Evolutionary conservation across 2,888 invertebrate genomes (phyloP).

Genomic region (Heliconius ismenius): DNA sequence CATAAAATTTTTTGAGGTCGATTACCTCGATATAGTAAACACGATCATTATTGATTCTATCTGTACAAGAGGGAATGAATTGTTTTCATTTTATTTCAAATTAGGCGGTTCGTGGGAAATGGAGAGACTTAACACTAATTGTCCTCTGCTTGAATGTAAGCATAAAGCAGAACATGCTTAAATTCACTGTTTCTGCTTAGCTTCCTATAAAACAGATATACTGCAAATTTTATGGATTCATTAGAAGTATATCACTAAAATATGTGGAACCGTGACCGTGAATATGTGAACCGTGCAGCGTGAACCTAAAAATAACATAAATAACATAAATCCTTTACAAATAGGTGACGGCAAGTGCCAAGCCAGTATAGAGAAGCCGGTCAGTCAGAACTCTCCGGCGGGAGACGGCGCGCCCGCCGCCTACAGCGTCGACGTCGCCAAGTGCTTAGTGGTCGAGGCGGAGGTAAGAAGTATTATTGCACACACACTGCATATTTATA

Average conservation of each 20-base stretch:
- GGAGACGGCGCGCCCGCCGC: constrained; percentile 61
- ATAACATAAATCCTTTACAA: background rate
- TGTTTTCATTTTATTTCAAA: too few species aligned
- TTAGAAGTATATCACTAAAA: background rate
- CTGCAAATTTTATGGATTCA: background rate
- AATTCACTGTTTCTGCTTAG: background rate
- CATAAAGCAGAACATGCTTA: background rate
- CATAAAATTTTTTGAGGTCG: too few species aligned
- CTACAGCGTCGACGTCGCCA: constrained; percentile 61
- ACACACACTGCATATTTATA: too few species aligned
- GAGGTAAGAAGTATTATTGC: constrained; percentile 55
- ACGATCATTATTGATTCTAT: too few species aligned
- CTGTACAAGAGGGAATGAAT: too few species aligned
- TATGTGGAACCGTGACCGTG: too few species aligned
- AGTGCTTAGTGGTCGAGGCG: constrained; percentile 64
- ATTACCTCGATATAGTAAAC: too few species aligned
- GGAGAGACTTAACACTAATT: too few species aligned
- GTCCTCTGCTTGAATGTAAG: too few species aligned
- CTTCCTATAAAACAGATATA: background rate
- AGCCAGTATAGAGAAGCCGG: constrained; percentile 50
- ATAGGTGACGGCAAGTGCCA: constrained; percentile 67
- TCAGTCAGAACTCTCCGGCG: constrained; percentile 66
- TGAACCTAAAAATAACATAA: background rate
- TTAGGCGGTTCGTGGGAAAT: too few species aligned
- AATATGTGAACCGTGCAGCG: too few species aligned